Base-by-base conservation (phyloP, 1,140 invertebrate genomes). In the Homalodisca vitripennis region DNA sequence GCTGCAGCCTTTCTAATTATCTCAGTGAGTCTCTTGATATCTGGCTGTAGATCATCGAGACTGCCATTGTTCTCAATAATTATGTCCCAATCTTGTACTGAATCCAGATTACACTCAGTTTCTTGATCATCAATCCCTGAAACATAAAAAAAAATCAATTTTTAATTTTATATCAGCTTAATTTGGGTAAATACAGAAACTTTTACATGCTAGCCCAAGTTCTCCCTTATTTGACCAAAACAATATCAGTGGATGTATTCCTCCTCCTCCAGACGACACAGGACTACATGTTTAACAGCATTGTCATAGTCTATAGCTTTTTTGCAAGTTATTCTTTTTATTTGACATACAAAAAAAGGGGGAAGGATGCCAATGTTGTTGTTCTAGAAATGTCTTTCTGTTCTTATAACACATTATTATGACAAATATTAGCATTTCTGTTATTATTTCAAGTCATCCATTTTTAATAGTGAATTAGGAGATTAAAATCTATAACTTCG, bases 31-130 rank as follows among this genome's bases (percentile, higher is more conserved):
- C 27, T 24, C 3, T 26, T 14, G 3, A 60, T 60, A 29, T 27
- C 55, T 3, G 55, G 20, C 22, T 66, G 34, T 14, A 66, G 30
- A 14, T 66, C 65, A 24, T 31, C 6, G 2, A 48, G 20, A 14
- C 20, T 55, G 47, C 32, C 55, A 24, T 69, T 47, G 47, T 71
- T 73, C 14, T 29, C 29, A 22, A 73, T 41, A 10, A 70, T 53
- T 29, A 62, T 1, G 68, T 71, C 70, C 72, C 72, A 73, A 22
- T 67, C 27, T 17, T 48, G 27, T 51, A 68, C 66, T 32, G 69
- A 71, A 47, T 73, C 72, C 41, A 73, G 47, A 30, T 68, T 68
- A 57, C 72, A 73, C 53, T 73, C 72, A 22, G 72, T 65, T 68
- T 70, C 70, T 48, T 53, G 32, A 62, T 73, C 70, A 53, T 73